A percentile compares a stretch with the other conserved stretches of the same genome.
These are phyloP conservation scores for Hipparchia sbordonii DNA, from an alignment of 2,888 invertebrate genomes.

Conservation along the genomic window DNA sequence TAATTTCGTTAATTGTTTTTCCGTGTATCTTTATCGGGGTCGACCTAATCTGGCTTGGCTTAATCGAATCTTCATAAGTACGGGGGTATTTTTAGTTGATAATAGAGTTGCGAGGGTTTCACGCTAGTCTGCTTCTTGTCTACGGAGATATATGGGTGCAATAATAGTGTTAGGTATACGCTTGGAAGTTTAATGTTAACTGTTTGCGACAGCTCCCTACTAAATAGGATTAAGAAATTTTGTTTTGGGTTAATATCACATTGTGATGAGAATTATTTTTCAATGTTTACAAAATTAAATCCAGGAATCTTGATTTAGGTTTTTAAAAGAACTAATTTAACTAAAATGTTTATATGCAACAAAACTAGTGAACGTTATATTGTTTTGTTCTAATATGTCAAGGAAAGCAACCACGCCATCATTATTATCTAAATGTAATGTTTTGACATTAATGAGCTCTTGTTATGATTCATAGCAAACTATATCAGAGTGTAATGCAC, in stretches of 20 bases:
- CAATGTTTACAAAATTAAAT: too few relatives aligned
- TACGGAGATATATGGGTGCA: conserved; percentile 63
- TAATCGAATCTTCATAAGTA: conserved; percentile 77
- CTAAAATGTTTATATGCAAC: too few relatives aligned
- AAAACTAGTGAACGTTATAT: too few relatives aligned
- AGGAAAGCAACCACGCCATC: not conserved
- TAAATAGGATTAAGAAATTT: conserved; percentile 29
- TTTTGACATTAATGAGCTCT: conserved; percentile 38
- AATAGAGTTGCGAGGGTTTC: conserved; percentile 51
- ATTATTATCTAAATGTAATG: conserved; percentile 22
- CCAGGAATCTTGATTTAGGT: too few relatives aligned
- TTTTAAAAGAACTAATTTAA: too few relatives aligned
- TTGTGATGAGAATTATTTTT: not conserved
- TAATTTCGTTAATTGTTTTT: conserved; percentile 80
- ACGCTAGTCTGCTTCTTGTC: conserved; percentile 64
- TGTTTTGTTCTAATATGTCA: too few relatives aligned
- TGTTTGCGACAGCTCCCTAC: conserved; percentile 39
- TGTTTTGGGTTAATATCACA: conserved; percentile 7
- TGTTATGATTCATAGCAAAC: conserved; percentile 41
- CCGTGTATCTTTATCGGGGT: conserved; percentile 75
- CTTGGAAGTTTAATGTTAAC: conserved; percentile 49
- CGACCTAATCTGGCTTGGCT: conserved; percentile 64
- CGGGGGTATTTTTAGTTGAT: conserved; percentile 48
- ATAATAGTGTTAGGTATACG: conserved; percentile 54
- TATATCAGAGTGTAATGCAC: conserved; percentile 46